Conservation (phyloP, 2,797 vertebrate genomes). For the Todus mexicanus region DNA sequence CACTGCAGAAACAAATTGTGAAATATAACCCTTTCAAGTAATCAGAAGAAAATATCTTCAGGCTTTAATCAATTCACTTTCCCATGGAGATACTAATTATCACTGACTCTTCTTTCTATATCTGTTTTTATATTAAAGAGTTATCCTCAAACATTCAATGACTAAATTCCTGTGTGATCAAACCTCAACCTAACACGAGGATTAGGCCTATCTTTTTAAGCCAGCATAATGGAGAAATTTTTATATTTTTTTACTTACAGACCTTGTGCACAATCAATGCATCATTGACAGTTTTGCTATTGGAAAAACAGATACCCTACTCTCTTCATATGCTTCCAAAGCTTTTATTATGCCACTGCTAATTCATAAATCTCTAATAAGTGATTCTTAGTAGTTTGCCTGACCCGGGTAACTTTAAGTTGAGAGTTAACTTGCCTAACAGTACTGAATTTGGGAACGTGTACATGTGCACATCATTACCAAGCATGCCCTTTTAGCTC, state of each 20-base stretch:
- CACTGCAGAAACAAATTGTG: not conserved
- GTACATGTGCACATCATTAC: not conserved
- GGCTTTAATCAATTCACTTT: not conserved
- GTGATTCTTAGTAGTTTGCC: not conserved
- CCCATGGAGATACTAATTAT: not conserved
- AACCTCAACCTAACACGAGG: not conserved
- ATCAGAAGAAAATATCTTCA: not conserved
- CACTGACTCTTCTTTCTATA: not conserved
- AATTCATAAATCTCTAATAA: not conserved
- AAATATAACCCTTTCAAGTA: not conserved
- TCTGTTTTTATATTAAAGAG: not conserved
- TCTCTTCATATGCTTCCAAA: not conserved
- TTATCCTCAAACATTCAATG: not conserved
- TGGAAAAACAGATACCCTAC: not conserved
- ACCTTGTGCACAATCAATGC: not conserved
- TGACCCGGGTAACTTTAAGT: not conserved
- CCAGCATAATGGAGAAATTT: not conserved
- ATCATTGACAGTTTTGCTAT: not conserved
- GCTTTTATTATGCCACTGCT: not conserved
- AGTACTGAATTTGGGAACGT: not conserved
- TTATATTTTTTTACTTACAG: not conserved
- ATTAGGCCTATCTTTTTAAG: not conserved
- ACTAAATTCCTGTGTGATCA: not conserved
- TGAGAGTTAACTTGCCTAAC: not conserved
- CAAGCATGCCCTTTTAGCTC: not conserved